phyloP scores from a whole-genome alignment of 2,113 vertebrate genomes.

The Gambusia holbrooki region DNA sequence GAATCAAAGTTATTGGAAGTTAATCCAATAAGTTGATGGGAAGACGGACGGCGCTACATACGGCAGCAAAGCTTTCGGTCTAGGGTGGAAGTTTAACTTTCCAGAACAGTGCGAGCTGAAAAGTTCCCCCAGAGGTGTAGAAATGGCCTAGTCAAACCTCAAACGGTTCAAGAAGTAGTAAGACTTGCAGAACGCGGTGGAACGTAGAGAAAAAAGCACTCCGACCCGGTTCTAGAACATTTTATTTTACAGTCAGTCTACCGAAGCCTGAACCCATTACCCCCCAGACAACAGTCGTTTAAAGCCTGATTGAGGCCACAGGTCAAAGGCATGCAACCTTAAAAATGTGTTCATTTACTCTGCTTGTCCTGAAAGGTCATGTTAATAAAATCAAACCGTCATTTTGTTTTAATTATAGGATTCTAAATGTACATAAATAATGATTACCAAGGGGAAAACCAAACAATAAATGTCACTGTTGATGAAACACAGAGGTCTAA shows the following conservation, averaged over 20 bases:
- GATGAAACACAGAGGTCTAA: constrained; percentile 73
- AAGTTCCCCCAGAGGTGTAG: background rate
- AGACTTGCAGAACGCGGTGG: background rate
- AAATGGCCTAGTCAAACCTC: background rate
- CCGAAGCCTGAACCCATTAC: constrained; percentile 44
- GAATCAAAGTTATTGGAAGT: no score
- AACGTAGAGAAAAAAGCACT: constrained; percentile 7
- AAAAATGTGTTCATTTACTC: constrained; percentile 69
- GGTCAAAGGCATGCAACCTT: constrained; percentile 66
- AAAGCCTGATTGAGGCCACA: constrained; percentile 71
- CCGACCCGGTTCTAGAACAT: background rate
- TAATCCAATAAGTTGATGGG: background rate
- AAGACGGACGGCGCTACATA: background rate
- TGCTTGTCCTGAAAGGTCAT: constrained; percentile 63
- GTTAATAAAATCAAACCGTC: constrained; percentile 72
- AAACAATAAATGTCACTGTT: constrained; percentile 71
- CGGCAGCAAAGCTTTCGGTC: background rate
- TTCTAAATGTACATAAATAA: constrained; percentile 74
- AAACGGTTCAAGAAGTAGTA: background rate
- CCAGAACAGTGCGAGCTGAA: no score
- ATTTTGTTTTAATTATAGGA: constrained; percentile 59
- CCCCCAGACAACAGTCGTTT: constrained; percentile 40
- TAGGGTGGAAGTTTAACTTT: no score
- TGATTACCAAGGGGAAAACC: constrained; percentile 65
- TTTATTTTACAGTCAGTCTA: constrained; percentile 16